These are phyloP conservation scores for Meles meles DNA, from an alignment of 2,113 vertebrate genomes.

Conservation along the genomic window DNA sequence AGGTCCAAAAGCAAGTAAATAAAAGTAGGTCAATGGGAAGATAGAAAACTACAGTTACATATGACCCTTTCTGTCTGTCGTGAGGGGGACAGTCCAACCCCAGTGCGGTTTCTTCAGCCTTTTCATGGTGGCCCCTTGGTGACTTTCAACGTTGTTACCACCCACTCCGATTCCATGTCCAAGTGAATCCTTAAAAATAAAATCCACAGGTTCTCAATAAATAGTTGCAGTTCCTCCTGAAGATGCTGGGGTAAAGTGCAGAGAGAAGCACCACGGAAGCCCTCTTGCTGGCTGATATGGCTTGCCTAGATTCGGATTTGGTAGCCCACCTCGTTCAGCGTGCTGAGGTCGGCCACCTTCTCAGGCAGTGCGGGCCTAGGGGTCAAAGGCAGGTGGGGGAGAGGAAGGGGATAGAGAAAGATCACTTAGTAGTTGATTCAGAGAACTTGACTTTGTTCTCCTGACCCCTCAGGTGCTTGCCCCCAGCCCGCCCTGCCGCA, in stretches of 20 bases:
- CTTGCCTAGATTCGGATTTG: constrained; percentile 93
- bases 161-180: constrained; percentile 69
- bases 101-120: constrained; percentile 5
- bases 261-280: constrained; percentile 76
- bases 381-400: background rate
- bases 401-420: background rate
- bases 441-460: background rate
- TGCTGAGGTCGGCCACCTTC: constrained; percentile 89
- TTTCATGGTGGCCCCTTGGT: constrained; percentile 48
- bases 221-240: constrained; percentile 68
- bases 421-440: background rate
- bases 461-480: too few species aligned
- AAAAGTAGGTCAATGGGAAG: constrained; percentile 42
- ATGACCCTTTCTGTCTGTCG: constrained; percentile 48
- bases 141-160: constrained; percentile 51
- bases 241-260: constrained; percentile 79
- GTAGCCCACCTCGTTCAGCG: constrained; percentile 92
- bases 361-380: constrained; percentile 89
- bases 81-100: constrained; percentile 24
- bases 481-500: rapidly evolving
- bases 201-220: constrained; percentile 65
- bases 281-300: background rate
- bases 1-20: constrained; percentile 63
- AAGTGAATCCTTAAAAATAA: constrained; percentile 71
- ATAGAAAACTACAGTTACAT: background rate